Percentiles rank a stretch among this genome's conserved stretches.
Conservation (phyloP, 2,797 vertebrate genomes). For the Eidolon dupreanum region DNA sequence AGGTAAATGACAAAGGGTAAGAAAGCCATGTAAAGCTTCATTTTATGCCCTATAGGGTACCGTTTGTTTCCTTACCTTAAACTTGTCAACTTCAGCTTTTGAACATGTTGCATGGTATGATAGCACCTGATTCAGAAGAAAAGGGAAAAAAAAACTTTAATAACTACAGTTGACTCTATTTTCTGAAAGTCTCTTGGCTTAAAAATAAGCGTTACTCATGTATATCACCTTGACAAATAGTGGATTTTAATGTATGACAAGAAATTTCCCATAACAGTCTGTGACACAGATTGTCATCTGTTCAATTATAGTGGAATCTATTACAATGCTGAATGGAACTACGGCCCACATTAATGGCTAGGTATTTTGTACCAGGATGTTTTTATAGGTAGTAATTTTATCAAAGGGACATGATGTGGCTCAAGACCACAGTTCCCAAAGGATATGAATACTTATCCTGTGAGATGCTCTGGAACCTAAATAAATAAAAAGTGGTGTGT, state of each 20-base stretch:
- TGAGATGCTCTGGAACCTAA: slow-evolving; percentile 23
- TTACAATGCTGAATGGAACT: not conserved
- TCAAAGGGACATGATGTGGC: not conserved
- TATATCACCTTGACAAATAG: slow-evolving; percentile 49
- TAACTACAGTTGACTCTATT: not conserved
- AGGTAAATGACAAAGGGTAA: not conserved
- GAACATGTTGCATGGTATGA: slow-evolving; percentile 99
- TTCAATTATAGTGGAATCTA: not conserved
- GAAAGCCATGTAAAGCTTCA: not conserved
- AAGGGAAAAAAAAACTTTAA: slow-evolving; percentile 48
- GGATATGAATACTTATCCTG: not conserved
- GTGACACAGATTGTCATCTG: not conserved
- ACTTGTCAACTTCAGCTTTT: slow-evolving; percentile 99
- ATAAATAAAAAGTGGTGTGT: not conserved
- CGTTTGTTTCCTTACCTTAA: slow-evolving; percentile 92
- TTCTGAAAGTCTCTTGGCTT: slow-evolving; percentile 49
- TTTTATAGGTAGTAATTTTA: not conserved
- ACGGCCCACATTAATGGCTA: not conserved
- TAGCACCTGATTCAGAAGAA: slow-evolving; percentile 91
- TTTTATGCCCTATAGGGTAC: not conserved
- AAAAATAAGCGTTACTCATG: slow-evolving; percentile 63
- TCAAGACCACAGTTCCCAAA: not conserved
- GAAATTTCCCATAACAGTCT: slow-evolving; percentile 43
- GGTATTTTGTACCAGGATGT: not conserved
- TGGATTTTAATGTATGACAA: slow-evolving; percentile 58